phyloP scores from a whole-genome alignment of 2,113 vertebrate genomes.

The Petrocephalus zakoni region DNA sequence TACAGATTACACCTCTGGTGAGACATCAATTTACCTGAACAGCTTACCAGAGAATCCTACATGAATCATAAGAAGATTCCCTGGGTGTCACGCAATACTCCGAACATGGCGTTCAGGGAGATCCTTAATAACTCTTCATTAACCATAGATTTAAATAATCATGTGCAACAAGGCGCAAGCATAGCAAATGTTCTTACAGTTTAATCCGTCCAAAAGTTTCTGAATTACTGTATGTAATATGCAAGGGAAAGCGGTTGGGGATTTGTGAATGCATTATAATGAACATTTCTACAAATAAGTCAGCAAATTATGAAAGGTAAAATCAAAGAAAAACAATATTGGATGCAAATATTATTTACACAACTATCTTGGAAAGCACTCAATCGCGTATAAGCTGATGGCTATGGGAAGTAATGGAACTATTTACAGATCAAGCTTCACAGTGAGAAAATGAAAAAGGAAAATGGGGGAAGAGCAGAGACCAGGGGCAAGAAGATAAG shows the following conservation, averaged over 20 bases:
- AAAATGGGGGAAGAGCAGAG: neutral
- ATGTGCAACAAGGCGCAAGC: neutral
- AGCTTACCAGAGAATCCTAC: neutral
- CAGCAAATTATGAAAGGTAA: neutral
- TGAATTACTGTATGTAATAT: neutral
- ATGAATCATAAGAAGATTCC: slow-evolving; percentile 1
- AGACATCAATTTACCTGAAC: neutral
- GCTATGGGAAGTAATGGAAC: neutral
- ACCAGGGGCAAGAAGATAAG: neutral
- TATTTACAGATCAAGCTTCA: neutral
- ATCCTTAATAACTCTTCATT: slow-evolving; percentile 8
- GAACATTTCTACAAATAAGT: neutral
- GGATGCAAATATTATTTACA: neutral
- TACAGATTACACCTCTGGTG: slow-evolving; percentile 8
- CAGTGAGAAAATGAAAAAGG: neutral
- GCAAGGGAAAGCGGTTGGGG: neutral
- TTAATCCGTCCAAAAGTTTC: neutral
- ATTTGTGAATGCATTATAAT: neutral
- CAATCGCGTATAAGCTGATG: neutral
- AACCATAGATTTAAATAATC: slow-evolving; percentile 7
- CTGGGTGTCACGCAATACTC: neutral
- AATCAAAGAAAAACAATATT: neutral
- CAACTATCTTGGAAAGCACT: neutral
- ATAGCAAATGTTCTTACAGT: slow-evolving; percentile 11
- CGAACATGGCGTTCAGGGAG: neutral